Conservation (phyloP, 2,113 vertebrate genomes). For the Nannospalax galili region DNA sequence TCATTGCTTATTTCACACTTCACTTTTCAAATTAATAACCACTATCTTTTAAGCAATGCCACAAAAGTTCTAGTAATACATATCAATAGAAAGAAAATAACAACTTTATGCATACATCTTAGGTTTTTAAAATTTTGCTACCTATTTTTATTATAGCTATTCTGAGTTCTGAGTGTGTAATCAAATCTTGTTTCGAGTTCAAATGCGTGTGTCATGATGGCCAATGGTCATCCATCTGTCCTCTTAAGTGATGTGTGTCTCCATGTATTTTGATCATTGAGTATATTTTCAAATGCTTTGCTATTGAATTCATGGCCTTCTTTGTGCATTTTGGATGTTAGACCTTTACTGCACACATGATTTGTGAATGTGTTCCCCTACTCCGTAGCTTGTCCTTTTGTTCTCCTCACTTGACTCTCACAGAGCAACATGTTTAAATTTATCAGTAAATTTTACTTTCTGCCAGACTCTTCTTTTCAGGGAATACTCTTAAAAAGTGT, state of each 20-base stretch:
- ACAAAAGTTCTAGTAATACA: not conserved
- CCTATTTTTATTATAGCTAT: not conserved
- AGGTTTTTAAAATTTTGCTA: not conserved
- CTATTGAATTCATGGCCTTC: not conserved
- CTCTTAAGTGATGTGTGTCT: not conserved
- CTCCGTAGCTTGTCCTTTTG: not conserved
- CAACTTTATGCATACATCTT: not conserved
- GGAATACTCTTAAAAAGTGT: not conserved
- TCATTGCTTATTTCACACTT: not conserved
- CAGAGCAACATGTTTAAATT: not conserved
- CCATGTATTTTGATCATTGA: not conserved
- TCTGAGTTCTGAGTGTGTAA: not conserved
- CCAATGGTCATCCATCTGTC: not conserved
- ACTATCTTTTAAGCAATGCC: not conserved
- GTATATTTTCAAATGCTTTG: not conserved
- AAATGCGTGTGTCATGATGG: not conserved
- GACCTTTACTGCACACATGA: not conserved
- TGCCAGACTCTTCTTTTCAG: not conserved
- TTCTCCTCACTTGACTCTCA: not conserved
- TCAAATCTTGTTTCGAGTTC: not conserved
- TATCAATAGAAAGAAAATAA: not conserved
- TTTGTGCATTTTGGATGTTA: constrained; percentile 26
- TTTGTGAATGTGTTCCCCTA: not conserved
- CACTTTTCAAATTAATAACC: constrained; percentile 4
- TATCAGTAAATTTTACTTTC: constrained; percentile 37